Evolutionary conservation across 2,113 vertebrate species (phyloP).

Genomic region (Crotalus tigris): DNA sequence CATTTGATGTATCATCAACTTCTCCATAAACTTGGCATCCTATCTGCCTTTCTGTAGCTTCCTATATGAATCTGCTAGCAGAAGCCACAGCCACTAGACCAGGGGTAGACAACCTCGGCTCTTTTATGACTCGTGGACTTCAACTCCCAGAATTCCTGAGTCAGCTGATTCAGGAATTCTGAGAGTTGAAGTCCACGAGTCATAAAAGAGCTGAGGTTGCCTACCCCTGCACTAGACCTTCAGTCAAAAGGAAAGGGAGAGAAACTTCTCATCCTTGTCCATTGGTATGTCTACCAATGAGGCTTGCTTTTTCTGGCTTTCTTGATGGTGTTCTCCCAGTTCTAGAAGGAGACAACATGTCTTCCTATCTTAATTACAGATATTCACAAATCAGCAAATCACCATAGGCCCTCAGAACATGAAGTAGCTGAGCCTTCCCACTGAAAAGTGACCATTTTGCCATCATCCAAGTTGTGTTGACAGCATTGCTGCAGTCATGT

Average conservation of each 20-base stretch:
- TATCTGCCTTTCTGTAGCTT: background rate
- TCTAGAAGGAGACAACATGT: background rate
- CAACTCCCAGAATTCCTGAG: too few relatives aligned
- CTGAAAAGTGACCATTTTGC: background rate
- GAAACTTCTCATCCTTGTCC: background rate
- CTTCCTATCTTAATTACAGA: background rate
- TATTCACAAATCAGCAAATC: background rate
- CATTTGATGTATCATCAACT: background rate
- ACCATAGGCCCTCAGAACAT: background rate
- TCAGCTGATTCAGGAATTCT: too few relatives aligned
- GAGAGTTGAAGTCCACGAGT: too few relatives aligned
- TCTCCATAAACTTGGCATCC: background rate
- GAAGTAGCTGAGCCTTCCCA: background rate
- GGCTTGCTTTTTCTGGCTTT: background rate
- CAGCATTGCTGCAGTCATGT: background rate
- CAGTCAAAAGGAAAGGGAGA: background rate
- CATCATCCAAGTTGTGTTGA: background rate
- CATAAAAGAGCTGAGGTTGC: too few relatives aligned
- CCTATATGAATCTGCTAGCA: background rate
- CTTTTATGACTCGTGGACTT: too few relatives aligned
- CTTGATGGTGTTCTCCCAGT: background rate
- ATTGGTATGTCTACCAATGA: background rate
- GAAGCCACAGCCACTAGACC: background rate
- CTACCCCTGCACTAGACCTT: background rate
- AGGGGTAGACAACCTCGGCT: too few relatives aligned